Conservation (phyloP, 2,888 invertebrate genomes). For the Pollenia labialis region DNA sequence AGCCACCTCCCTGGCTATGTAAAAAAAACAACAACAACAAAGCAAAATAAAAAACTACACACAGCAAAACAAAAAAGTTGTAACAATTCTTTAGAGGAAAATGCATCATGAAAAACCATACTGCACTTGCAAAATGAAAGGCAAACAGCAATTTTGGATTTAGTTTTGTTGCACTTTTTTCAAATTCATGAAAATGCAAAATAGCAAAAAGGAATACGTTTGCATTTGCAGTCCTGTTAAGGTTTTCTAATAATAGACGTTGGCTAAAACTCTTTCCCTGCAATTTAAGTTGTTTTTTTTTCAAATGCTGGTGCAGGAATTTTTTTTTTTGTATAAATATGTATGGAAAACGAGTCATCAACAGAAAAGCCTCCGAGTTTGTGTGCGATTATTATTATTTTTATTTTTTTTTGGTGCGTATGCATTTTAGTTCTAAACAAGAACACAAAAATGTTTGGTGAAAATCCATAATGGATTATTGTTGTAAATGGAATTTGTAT, state of each 20-base stretch:
- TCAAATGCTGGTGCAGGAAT: not conserved
- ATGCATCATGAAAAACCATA: slow-evolving; percentile 29
- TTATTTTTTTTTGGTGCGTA: not conserved
- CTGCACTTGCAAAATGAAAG: slow-evolving; percentile 46
- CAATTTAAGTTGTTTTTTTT: not conserved
- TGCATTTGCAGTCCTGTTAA: slow-evolving; percentile 21
- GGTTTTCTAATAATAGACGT: slow-evolving; percentile 14
- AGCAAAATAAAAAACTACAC: not conserved
- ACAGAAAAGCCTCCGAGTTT: slow-evolving; percentile 18
- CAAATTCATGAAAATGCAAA: slow-evolving; percentile 13
- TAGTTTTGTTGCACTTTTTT: slow-evolving; percentile 34
- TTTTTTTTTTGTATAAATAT: not conserved
- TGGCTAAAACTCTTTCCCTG: slow-evolving; percentile 3
- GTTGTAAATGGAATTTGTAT: slow-evolving; percentile 40
- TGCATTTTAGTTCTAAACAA: slow-evolving; percentile 9
- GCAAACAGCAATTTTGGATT: slow-evolving; percentile 50
- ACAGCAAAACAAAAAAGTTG: not conserved
- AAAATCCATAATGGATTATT: slow-evolving; percentile 36
- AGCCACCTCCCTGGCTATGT: not conserved
- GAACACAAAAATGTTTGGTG: not conserved
- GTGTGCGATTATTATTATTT: not conserved
- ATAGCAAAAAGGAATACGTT: slow-evolving; percentile 14
- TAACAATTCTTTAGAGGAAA: slow-evolving; percentile 53
- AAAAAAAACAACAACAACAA: not conserved
- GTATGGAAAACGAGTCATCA: slow-evolving; percentile 4